phyloP scores from a whole-genome alignment of 1,140 invertebrate species.

The Cotesia vestalis region DNA sequence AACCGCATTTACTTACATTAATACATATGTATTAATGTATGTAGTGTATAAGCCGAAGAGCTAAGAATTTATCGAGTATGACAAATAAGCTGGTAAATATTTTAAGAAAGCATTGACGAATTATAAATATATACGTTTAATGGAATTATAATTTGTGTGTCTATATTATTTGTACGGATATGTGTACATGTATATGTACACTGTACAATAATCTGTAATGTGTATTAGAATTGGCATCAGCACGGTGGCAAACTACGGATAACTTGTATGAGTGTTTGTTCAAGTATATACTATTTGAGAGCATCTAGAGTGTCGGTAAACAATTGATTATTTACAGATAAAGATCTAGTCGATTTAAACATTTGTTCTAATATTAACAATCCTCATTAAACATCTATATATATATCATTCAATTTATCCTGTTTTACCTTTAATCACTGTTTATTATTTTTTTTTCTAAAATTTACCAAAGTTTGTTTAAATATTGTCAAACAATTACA shows the following conservation, averaged over 20 bases:
- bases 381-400: not conserved
- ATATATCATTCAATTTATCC: not conserved
- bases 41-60: too few relatives aligned
- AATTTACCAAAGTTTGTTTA: not conserved
- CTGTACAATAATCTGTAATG: too few relatives aligned
- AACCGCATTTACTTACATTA: too few relatives aligned
- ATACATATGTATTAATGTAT: too few relatives aligned
- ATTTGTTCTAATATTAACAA: conserved; percentile 1
- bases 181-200: too few relatives aligned
- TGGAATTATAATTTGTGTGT: conserved; percentile 51
- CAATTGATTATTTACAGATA: conserved; percentile 39
- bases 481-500: not conserved
- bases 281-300: conserved; percentile 40
- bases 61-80: too few relatives aligned
- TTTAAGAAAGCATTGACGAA: not conserved
- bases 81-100: too few relatives aligned
- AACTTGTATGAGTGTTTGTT: conserved; percentile 38
- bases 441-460: not conserved
- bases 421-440: not conserved
- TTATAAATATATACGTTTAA: conserved; percentile 47
- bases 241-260: conserved; percentile 30
- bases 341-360: conserved; percentile 19
- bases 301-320: conserved; percentile 39
- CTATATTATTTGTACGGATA: not conserved
- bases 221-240: not conserved